phyloP scores from a whole-genome alignment of 35 echinoderm and acorn worm species.

The Lytechinus pictus region DNA sequence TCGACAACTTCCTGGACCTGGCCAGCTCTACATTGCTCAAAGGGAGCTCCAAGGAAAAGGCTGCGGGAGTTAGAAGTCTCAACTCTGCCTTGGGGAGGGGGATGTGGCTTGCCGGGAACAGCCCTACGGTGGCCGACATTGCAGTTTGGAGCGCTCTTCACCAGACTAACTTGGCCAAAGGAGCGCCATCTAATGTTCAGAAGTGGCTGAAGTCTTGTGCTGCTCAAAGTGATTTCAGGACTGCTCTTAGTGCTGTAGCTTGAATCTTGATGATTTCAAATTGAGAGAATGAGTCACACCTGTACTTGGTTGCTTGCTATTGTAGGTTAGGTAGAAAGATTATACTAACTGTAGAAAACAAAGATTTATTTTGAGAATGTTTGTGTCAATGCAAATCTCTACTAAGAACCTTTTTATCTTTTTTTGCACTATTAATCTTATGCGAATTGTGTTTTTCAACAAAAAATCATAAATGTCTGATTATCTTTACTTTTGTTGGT shows the following conservation, averaged over 20 bases:
- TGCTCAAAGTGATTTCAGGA: slow-evolving; percentile 56
- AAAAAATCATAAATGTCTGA: too few species aligned
- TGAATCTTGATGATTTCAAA: background rate
- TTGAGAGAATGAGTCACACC: background rate
- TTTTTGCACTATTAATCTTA: too few species aligned
- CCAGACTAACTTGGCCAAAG: slow-evolving; percentile 50
- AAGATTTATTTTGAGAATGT: background rate
- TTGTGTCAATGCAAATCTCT: background rate
- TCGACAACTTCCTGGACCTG: slow-evolving; percentile 85
- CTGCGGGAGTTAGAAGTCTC: slow-evolving; percentile 65
- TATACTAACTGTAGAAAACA: background rate
- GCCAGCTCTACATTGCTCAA: slow-evolving; percentile 65
- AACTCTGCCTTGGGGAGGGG: slow-evolving; percentile 82
- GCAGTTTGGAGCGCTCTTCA: slow-evolving; percentile 81
- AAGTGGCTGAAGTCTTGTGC: slow-evolving; percentile 89
- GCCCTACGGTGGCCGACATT: slow-evolving; percentile 73
- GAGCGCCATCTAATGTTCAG: slow-evolving; percentile 75
- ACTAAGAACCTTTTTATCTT: too few species aligned
- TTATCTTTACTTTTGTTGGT: too few species aligned
- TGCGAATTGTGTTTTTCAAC: too few species aligned
- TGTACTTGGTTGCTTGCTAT: background rate
- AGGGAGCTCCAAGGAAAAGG: slow-evolving; percentile 78
- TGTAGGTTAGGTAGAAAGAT: background rate
- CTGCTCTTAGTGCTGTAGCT: slow-evolving; percentile 40
- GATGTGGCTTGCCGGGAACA: slow-evolving; percentile 63